Evolutionary conservation across 2,888 invertebrate genomes (phyloP), one percentile per base, ranked within the genome.

Genomic region (Diabrotica balteata): DNA sequence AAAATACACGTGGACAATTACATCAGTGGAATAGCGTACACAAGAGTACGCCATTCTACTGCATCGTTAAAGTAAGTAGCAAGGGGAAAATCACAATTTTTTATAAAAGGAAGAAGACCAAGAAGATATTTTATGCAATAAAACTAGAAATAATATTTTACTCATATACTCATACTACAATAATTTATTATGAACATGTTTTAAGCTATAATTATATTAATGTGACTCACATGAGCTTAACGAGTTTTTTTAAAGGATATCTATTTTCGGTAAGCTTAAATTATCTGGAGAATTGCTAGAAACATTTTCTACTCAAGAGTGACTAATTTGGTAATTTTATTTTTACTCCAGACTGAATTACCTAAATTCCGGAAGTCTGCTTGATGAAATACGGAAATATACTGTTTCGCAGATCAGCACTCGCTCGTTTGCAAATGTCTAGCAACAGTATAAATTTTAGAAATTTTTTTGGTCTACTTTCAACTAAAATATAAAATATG

Each of bases 281-380:
- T n/a, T 53, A 10, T 53, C 43, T 32, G 32, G 32, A 32, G 43
- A 43, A 54, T 53, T 10, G 42, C 42, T 7, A 43, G 22, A 10
- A 22, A 53, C 8, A 7, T 22, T 32, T 43, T 49, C 46, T 47
- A 8, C 22, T 59, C 22, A 59, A 47, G 45, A 32, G 49, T 59
- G 58, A 59, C 58, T 59, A 59, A 59, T 59, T 59, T 42, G n/a
- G 17, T 7, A 10, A 59, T 46, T 47, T 59, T 59, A 59, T 59
- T 59, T 59, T 59, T 59, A 59, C 45, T 32, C 32, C 32, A 47
- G 22, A 17, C 45, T 49, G 47, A 45, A 59, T 59, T 47, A 32
- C 22, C 22, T 10, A 46, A 59, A 59, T 59, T 59, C 58, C 45
- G 58, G 58, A 59, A 59, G 58, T 59, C 10, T 47, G 58, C 22